These are phyloP conservation scores for Paramormyrops hopkinsi DNA, from an alignment of 2,797 vertebrate species.

Conservation along the genomic window DNA sequence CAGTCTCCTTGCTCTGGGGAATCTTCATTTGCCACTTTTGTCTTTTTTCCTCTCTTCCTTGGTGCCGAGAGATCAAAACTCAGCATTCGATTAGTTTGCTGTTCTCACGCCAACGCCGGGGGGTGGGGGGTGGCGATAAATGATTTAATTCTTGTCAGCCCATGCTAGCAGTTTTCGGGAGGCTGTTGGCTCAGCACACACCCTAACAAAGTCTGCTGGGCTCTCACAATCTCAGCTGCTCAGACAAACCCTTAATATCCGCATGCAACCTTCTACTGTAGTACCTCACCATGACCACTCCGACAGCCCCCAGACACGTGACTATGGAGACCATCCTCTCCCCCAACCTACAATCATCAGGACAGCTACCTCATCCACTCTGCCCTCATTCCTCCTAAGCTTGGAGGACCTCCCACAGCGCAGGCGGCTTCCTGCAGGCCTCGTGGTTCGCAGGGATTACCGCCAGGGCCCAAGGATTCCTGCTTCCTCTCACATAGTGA, in stretches of 20 bases:
- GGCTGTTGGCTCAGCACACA: background rate
- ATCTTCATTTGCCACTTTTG: background rate
- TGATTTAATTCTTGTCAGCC: background rate
- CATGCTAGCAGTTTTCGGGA: background rate
- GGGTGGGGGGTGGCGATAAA: background rate
- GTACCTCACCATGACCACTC: background rate
- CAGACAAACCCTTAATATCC: background rate
- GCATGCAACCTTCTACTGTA: background rate
- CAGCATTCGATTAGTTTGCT: background rate
- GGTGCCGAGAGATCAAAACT: background rate
- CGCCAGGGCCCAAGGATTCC: background rate
- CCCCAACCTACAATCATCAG: background rate
- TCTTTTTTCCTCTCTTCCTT: background rate
- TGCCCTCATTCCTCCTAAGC: background rate
- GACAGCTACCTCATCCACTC: background rate
- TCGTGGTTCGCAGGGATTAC: background rate
- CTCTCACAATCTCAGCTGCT: background rate
- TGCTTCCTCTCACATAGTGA: background rate
- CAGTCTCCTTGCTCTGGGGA: background rate
- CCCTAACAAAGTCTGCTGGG: background rate
- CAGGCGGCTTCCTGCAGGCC: background rate
- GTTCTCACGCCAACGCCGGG: background rate
- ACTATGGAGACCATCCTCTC: background rate
- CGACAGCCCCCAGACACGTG: background rate
- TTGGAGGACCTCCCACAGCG: background rate